Evolutionary conservation across 2,797 vertebrate genomes (phyloP).

Genomic region (Pitangus sulphuratus): DNA sequence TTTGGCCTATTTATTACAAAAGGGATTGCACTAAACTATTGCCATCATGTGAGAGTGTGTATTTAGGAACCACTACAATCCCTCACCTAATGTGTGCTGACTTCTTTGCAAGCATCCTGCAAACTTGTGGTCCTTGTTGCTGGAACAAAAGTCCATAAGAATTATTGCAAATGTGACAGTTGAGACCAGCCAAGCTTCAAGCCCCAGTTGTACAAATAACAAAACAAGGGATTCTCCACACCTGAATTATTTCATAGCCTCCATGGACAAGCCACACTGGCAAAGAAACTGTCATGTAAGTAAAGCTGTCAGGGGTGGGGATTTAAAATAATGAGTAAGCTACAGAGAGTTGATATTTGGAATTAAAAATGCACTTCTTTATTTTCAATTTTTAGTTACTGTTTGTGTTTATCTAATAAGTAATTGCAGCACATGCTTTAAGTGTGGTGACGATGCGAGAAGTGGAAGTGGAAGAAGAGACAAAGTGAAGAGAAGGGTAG

Average conservation of each 20-base stretch:
- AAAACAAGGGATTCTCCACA: not conserved
- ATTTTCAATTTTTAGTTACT: not conserved
- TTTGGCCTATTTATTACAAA: not conserved
- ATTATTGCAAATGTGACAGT: not conserved
- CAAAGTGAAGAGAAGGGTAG: not conserved
- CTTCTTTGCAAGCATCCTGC: not conserved
- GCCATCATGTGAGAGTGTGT: not conserved
- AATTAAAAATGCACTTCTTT: not conserved
- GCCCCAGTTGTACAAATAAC: not conserved
- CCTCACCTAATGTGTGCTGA: not conserved
- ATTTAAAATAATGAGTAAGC: not conserved
- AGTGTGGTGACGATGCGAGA: not conserved
- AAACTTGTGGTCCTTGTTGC: not conserved
- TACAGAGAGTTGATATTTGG: not conserved
- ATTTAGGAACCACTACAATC: rapidly evolving
- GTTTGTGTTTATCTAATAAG: not conserved
- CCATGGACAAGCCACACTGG: rapidly evolving
- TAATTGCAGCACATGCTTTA: not conserved
- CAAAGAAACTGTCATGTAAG: not conserved
- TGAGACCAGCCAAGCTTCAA: not conserved
- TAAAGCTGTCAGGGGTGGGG: not conserved
- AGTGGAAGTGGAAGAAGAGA: not conserved
- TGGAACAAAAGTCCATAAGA: not conserved
- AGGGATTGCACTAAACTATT: not conserved
- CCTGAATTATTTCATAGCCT: not conserved